These are phyloP conservation scores for Neolamprologus ventralis DNA, from an alignment of 2,113 vertebrate species.

Conservation along the genomic window DNA sequence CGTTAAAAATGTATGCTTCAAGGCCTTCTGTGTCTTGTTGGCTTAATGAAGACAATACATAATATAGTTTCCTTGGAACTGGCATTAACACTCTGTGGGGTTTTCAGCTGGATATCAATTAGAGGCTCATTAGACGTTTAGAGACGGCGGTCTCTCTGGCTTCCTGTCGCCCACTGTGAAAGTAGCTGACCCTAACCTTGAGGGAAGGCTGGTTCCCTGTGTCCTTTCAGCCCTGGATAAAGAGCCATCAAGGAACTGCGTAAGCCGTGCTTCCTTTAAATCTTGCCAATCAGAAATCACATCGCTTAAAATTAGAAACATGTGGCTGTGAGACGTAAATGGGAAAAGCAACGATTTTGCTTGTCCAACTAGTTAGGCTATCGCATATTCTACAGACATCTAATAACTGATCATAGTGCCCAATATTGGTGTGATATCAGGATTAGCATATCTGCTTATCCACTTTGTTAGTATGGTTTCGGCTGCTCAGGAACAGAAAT, in stretches of 20 bases:
- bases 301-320: background rate
- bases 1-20: conserved; percentile 32
- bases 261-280: background rate
- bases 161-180: conserved; percentile 37
- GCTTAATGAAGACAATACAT: conserved; percentile 12
- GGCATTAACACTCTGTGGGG: conserved; percentile 41
- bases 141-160: conserved; percentile 25
- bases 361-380: background rate
- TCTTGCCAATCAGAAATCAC: background rate
- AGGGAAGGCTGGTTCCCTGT: background rate
- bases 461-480: background rate
- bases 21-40: conserved; percentile 18
- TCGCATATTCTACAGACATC: background rate
- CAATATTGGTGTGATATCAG: background rate
- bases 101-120: conserved; percentile 65
- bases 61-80: conserved; percentile 13
- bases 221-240: background rate
- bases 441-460: background rate
- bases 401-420: background rate
- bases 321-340: background rate
- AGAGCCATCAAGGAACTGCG: background rate
- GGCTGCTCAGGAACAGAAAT: background rate
- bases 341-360: background rate
- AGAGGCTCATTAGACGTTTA: conserved; percentile 57
- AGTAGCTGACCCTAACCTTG: conserved; percentile 39